Conservation (phyloP, 2,888 invertebrate species). For the Heteromurus nitidus region DNA sequence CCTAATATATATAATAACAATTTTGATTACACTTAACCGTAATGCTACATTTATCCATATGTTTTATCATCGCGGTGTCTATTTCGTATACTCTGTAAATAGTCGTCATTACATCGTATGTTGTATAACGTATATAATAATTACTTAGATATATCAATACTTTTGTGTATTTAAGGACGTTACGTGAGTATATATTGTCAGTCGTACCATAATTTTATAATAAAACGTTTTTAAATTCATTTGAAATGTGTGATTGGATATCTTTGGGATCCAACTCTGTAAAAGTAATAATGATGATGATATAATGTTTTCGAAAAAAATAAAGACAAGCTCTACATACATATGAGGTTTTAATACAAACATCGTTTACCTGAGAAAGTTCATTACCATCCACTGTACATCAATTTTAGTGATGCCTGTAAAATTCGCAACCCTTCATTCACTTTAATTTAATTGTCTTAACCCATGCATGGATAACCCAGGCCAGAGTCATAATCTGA, state of each 20-base stretch:
- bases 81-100: background rate
- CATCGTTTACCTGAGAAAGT: no score
- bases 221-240: constrained; percentile 46
- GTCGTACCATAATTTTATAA: constrained; percentile 48
- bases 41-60: background rate
- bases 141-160: background rate
- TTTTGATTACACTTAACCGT: background rate
- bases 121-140: background rate
- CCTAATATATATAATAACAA: background rate
- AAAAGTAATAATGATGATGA: constrained; percentile 5
- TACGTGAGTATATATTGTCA: constrained; percentile 1
- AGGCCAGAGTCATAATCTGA: constrained; percentile 27
- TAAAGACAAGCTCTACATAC: no score
- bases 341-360: no score
- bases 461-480: constrained; percentile 24
- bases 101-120: background rate
- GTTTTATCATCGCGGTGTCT: background rate
- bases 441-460: constrained; percentile 22
- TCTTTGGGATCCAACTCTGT: constrained; percentile 1
- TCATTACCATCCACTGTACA: no score
- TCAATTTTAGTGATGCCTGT: no score
- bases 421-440: background rate
- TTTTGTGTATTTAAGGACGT: constrained; percentile 1
- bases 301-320: constrained; percentile 28
- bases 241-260: constrained; percentile 39